Conservation (phyloP, 2,888 invertebrate genomes). For the Stegana nigrithorax region DNA sequence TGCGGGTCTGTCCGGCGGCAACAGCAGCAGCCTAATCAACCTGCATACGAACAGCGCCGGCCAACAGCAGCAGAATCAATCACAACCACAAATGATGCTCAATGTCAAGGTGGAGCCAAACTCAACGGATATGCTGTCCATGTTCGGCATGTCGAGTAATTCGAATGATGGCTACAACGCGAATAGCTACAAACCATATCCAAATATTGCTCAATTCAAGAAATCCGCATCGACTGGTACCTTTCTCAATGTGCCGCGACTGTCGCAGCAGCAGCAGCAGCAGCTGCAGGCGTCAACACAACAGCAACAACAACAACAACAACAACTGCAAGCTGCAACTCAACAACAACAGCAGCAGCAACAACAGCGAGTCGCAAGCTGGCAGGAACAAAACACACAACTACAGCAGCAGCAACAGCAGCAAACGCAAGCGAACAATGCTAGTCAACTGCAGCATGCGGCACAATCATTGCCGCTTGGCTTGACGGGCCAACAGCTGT, state of each 20-base stretch:
- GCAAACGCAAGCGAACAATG: constrained; percentile 27
- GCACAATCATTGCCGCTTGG: constrained; percentile 42
- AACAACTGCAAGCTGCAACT: constrained; percentile 32
- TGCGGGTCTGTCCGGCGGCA: constrained; percentile 4
- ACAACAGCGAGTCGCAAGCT: no score
- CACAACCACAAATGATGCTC: constrained; percentile 34
- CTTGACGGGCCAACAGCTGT: constrained; percentile 44
- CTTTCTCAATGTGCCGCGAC: constrained; percentile 61
- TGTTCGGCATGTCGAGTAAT: constrained; percentile 39
- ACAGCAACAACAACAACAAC: constrained; percentile 32
- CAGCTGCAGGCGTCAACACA: constrained; percentile 37
- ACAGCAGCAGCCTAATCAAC: constrained; percentile 24
- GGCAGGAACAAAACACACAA: no score
- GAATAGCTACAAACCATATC: constrained; percentile 63
- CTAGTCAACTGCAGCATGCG: not conserved
- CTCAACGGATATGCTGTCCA: constrained; percentile 54
- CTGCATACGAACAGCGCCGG: not conserved
- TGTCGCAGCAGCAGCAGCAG: constrained; percentile 37
- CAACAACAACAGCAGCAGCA: constrained; percentile 30
- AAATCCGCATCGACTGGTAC: constrained; percentile 65
- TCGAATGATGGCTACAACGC: constrained; percentile 39
- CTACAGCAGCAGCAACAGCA: constrained; percentile 48
- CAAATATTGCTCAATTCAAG: constrained; percentile 54
- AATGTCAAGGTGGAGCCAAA: constrained; percentile 62
- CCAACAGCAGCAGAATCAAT: not conserved